Percentiles rank a stretch among this genome's conserved stretches.
phyloP scores from a whole-genome alignment of 2,113 vertebrate genomes.

The Pyxicephalus adspersus region DNA sequence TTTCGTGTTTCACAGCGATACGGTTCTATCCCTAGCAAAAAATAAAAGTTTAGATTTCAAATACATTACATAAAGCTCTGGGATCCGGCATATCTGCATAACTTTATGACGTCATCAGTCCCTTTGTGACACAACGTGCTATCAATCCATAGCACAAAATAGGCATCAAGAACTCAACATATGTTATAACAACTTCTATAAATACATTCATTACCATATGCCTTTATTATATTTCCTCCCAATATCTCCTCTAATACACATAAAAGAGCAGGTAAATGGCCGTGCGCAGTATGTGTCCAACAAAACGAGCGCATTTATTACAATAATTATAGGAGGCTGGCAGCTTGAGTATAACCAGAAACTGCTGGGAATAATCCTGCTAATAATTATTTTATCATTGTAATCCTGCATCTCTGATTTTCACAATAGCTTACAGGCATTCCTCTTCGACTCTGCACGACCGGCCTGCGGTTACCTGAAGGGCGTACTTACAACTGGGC shows the following conservation, averaged over 20 bases:
- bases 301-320: not conserved
- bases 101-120: no score
- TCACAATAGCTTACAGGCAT: not conserved
- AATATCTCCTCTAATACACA: not conserved
- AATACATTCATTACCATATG: no score
- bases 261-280: conserved; percentile 3
- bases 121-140: no score
- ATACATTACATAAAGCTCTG: no score
- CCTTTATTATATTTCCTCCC: no score
- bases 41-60: no score
- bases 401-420: conserved; percentile 16
- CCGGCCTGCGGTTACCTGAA: conserved; percentile 10
- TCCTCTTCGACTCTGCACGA: not conserved
- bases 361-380: not conserved
- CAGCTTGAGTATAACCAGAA: not conserved
- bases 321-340: not conserved
- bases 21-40: no score
- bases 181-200: no score
- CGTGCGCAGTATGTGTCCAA: not conserved
- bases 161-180: no score
- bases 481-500: not conserved
- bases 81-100: no score
- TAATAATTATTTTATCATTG: conserved; percentile 26
- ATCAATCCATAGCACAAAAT: no score
- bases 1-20: no score